These are phyloP conservation scores for Varanus salvator DNA, from an alignment of 2,113 vertebrate genomes.

Conservation along the genomic window DNA sequence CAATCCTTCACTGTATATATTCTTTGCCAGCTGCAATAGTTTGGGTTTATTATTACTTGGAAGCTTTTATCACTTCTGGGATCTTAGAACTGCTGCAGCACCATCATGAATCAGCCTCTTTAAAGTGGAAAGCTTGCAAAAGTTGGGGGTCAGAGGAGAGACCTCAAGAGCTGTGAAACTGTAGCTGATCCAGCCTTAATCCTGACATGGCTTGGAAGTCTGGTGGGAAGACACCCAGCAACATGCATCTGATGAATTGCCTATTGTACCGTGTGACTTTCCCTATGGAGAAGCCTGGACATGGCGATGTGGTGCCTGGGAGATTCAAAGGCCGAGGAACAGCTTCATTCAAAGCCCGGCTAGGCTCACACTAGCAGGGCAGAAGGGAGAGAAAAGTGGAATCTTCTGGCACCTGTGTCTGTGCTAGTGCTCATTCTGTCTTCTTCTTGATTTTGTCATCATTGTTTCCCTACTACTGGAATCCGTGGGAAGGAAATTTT, in stretches of 20 bases:
- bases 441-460: no score
- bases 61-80: conserved; percentile 38
- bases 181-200: neutral
- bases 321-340: neutral
- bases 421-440: no score
- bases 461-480: no score
- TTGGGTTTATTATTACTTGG: conserved; percentile 33
- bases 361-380: no score
- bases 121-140: conserved; percentile 3
- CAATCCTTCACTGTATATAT: conserved; percentile 14
- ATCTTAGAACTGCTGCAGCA: conserved; percentile 23
- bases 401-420: no score
- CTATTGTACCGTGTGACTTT: neutral
- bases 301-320: neutral
- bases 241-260: neutral
- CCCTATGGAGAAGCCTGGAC: neutral
- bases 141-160: conserved; percentile 20
- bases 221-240: neutral
- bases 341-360: no score
- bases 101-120: conserved; percentile 23
- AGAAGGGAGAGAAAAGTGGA: no score
- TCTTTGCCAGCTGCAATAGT: conserved; percentile 45
- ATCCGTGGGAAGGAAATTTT: no score
- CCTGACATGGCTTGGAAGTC: conserved; percentile 9
- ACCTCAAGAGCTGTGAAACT: neutral